phyloP scores from a whole-genome alignment of 2,797 vertebrate species.

The Triplophysa bombifrons region DNA sequence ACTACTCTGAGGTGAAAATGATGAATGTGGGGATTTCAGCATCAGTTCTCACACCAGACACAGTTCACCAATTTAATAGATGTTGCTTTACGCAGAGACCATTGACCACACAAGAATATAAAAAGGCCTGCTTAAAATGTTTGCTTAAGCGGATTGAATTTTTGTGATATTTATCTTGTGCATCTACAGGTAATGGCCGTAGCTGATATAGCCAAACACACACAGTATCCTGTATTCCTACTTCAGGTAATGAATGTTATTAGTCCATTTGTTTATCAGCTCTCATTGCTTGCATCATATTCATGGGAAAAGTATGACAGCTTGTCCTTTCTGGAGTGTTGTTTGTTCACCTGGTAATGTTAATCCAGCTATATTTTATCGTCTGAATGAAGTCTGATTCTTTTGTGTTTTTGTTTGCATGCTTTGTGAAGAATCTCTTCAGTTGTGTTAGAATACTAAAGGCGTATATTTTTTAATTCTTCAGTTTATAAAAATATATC shows the following conservation, averaged over 20 bases:
- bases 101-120: too few species aligned
- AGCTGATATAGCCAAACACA: background rate
- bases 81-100: too few species aligned
- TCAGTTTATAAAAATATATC: background rate
- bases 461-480: background rate
- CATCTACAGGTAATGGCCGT: background rate
- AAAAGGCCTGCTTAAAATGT: too few species aligned
- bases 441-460: background rate
- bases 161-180: background rate
- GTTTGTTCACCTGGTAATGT: background rate
- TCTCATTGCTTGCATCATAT: background rate
- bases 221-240: too few species aligned
- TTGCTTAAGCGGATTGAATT: constrained; percentile 9
- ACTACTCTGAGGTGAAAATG: too few species aligned
- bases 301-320: background rate
- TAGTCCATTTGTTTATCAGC: background rate
- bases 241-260: background rate
- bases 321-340: background rate
- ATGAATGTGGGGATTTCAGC: too few species aligned
- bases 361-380: background rate
- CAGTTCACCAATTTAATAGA: too few species aligned
- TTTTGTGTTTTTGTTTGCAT: background rate
- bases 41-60: too few species aligned
- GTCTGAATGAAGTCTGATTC: background rate
- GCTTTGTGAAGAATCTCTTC: background rate